Evolutionary conservation across 2,888 invertebrate genomes (phyloP), one percentile per base, ranked within the genome.

Genomic region (Cyaniris semiargus): DNA sequence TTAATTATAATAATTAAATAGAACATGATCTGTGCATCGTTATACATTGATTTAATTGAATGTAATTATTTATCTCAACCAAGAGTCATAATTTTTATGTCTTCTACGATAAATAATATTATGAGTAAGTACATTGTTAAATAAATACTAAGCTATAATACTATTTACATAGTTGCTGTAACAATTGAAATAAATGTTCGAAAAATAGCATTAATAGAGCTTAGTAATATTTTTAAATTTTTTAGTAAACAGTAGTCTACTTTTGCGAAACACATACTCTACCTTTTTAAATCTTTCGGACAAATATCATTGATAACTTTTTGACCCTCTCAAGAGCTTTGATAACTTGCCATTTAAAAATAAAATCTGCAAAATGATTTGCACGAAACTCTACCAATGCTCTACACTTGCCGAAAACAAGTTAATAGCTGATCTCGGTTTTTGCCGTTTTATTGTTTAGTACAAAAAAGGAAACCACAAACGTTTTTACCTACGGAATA

Each of bases 1-100:
- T 66, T 18, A 15, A 66, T 66, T 31, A 66, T 31, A 27, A 66
- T 21, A 66, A 66, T 66, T 53, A 75, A 75, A 77, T 70, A 71
- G n/a, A 38, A 71, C 71, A 71, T n/a, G 71, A 71, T 71, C 38
- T 38, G 13, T 34, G 71, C n/a, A 34, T 34, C 34, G 27, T n/a
- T 38, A 10, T 8, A 71, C 13, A 71, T 38, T 38, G 71, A 71
- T 38, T 38, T 71, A n/a, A 71, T 71, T 71, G n/a, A 31, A 27
- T 66, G 27, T 66, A 27, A 27, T 60, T 23, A 60, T 27, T 27
- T 23, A 23, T 60, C 60, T 60, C 23, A 60, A 38, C 3, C 31
- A 21, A 38, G 10, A 38, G n/a, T 71, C n/a, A 21, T 71, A 71
- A 7, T 70, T 71, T 38, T 71, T 27, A 18, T 27, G 27, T 60